A percentile compares a stretch with the other conserved stretches of the same genome.
Evolutionary conservation across 2,797 vertebrate species (phyloP).

Genomic region (Synanceia verrucosa): DNA sequence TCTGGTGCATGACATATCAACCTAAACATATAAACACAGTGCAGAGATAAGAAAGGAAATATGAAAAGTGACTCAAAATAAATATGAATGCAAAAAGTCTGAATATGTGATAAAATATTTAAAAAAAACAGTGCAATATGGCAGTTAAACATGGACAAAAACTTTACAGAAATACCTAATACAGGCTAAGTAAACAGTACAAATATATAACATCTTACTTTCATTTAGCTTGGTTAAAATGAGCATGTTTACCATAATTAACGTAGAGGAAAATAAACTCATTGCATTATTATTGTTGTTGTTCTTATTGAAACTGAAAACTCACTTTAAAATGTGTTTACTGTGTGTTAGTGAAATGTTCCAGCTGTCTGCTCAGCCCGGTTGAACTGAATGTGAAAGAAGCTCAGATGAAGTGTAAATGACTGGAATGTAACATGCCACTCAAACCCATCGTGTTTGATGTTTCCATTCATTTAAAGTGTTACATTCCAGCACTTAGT

Average conservation of each 20-base stretch:
- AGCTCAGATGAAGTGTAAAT: slow-evolving; percentile 22
- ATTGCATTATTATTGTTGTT: neutral
- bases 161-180: too few relatives aligned
- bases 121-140: too few relatives aligned
- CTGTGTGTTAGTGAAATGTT: neutral
- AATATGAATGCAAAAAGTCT: too few relatives aligned
- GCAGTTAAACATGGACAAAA: too few relatives aligned
- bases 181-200: neutral
- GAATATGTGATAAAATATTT: too few relatives aligned
- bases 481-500: slow-evolving; percentile 6
- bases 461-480: neutral
- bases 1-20: too few relatives aligned
- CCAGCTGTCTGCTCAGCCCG: neutral
- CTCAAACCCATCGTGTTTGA: neutral
- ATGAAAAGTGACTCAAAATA: too few relatives aligned
- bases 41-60: too few relatives aligned
- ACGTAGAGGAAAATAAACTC: neutral
- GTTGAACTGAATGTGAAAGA: neutral
- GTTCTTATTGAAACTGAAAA: neutral
- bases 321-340: neutral
- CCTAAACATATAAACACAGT: too few relatives aligned
- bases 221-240: neutral
- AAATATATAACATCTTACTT: neutral
- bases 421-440: slow-evolving; percentile 6
- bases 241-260: neutral